These are phyloP conservation scores for Pseudomyrmex dendroicus DNA, from an alignment of 1,140 invertebrate genomes.

Conservation along the genomic window DNA sequence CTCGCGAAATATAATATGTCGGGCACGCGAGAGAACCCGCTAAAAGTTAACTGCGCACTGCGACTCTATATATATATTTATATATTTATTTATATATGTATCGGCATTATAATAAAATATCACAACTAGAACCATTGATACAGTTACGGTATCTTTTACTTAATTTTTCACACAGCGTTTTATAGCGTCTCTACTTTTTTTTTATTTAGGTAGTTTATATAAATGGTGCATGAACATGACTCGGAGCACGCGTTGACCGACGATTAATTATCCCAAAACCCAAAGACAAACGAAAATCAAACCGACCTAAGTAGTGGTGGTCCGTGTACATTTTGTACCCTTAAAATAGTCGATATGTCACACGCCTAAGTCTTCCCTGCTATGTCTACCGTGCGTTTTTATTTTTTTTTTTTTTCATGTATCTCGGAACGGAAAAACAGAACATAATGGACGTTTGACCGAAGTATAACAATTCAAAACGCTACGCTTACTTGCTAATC, in stretches of 20 bases:
- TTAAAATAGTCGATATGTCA: slow-evolving; percentile 59
- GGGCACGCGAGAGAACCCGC: slow-evolving; percentile 50
- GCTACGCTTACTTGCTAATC: neutral
- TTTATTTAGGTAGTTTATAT: slow-evolving; percentile 45
- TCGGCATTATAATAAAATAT: slow-evolving; percentile 82
- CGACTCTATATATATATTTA: neutral
- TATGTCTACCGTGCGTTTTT: neutral
- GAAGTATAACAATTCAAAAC: neutral
- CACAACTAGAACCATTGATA: slow-evolving; percentile 84
- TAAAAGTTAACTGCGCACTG: slow-evolving; percentile 48
- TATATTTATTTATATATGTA: slow-evolving; percentile 30
- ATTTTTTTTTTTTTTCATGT: neutral
- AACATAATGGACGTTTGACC: neutral
- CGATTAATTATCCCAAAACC: slow-evolving; percentile 28
- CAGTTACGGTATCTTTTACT: slow-evolving; percentile 77
- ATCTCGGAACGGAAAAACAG: neutral
- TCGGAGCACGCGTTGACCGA: slow-evolving; percentile 69
- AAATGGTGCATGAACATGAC: slow-evolving; percentile 43
- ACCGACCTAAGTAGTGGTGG: slow-evolving; percentile 15
- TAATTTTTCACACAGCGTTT: slow-evolving; percentile 52
- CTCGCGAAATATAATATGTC: slow-evolving; percentile 37
- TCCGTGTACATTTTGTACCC: slow-evolving; percentile 33
- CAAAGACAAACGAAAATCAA: slow-evolving; percentile 21
- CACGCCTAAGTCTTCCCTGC: neutral
- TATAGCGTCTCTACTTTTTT: slow-evolving; percentile 38